Conservation (phyloP, 2,797 vertebrate genomes). For the Scleropages formosus region DNA sequence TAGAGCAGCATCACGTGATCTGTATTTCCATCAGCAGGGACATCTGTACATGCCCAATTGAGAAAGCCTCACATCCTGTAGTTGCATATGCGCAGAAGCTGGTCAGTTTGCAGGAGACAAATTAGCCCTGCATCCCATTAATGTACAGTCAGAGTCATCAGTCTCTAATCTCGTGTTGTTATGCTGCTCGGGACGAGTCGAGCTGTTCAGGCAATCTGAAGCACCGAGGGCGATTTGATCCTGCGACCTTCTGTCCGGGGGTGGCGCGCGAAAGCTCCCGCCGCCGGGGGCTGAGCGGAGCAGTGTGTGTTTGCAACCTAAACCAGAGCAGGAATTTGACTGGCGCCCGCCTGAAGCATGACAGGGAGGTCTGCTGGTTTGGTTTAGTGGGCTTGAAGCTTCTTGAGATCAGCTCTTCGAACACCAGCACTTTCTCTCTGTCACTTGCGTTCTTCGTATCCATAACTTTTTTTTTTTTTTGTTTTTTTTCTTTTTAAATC, state of each 20-base stretch:
- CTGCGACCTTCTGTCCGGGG: slow-evolving; percentile 37
- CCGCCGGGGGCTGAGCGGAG: not conserved
- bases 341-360: slow-evolving; percentile 23
- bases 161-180: no score
- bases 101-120: no score
- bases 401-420: slow-evolving; percentile 45
- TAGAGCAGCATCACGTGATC: no score
- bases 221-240: slow-evolving; percentile 55
- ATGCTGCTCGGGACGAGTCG: slow-evolving; percentile 44
- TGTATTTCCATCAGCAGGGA: no score
- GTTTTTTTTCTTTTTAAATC: slow-evolving; percentile 40
- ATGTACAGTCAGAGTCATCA: slow-evolving; percentile 49
- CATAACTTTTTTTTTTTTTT: slow-evolving; percentile 37
- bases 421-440: slow-evolving; percentile 37
- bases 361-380: slow-evolving; percentile 43
- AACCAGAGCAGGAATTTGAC: not conserved
- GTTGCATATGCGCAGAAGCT: no score
- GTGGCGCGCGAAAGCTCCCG: slow-evolving; percentile 33
- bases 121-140: slow-evolving; percentile 40
- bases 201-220: slow-evolving; percentile 50
- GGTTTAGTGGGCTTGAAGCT: slow-evolving; percentile 44
- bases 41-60: no score
- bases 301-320: no score
- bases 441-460: slow-evolving; percentile 27
- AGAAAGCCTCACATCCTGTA: no score